Evolutionary conservation across 2,888 invertebrate genomes (phyloP).

Genomic region (Drosophila robusta): DNA sequence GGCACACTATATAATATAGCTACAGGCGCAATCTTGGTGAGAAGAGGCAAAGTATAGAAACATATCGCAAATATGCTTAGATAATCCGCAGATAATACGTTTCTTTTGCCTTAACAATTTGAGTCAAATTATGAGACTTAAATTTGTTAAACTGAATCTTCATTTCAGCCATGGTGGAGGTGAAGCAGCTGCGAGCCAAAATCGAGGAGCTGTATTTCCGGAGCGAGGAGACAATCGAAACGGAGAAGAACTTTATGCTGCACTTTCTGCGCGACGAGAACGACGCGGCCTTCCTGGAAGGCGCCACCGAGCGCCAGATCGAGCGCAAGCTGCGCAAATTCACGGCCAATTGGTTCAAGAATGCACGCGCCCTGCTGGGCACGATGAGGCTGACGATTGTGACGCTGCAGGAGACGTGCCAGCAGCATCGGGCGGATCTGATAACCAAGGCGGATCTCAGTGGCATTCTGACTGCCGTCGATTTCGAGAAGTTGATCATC

Average conservation of each 20-base stretch:
- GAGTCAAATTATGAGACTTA: no score
- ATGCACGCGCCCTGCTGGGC: slow-evolving; percentile 85
- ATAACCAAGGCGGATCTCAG: slow-evolving; percentile 86
- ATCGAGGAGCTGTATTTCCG: slow-evolving; percentile 86
- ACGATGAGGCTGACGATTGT: slow-evolving; percentile 86
- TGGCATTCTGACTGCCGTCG: slow-evolving; percentile 86
- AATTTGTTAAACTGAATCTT: no score
- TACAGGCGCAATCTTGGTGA: no score
- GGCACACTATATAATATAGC: no score
- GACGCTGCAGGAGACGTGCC: slow-evolving; percentile 85
- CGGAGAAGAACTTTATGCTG: slow-evolving; percentile 84
- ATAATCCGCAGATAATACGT: no score
- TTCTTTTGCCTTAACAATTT: no score
- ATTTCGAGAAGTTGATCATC: slow-evolving; percentile 87
- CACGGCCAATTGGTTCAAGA: slow-evolving; percentile 86
- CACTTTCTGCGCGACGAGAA: slow-evolving; percentile 76
- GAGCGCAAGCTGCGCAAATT: slow-evolving; percentile 85
- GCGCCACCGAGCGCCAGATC: slow-evolving; percentile 80
- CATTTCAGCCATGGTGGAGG: slow-evolving; percentile 69
- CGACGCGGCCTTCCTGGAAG: slow-evolving; percentile 71
- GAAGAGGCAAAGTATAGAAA: no score
- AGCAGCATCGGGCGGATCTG: slow-evolving; percentile 82
- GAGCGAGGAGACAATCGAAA: slow-evolving; percentile 85
- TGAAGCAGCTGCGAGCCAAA: slow-evolving; percentile 83
- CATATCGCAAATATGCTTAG: no score